Evolutionary conservation across 2,797 vertebrate species (phyloP).

Genomic region (Cephalopachus bancanus): DNA sequence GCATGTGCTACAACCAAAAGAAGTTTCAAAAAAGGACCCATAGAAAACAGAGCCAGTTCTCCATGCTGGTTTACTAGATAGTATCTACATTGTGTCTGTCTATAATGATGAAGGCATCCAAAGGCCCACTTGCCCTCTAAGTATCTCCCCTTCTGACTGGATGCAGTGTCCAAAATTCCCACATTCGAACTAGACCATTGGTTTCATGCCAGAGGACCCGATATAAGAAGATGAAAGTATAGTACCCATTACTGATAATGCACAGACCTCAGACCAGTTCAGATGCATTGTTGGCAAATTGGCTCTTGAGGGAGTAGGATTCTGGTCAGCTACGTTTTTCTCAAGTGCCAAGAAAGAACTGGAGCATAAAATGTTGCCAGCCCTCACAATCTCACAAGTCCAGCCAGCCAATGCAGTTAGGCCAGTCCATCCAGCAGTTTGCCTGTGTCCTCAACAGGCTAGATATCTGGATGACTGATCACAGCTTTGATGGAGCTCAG

Average conservation of each 20-base stretch:
- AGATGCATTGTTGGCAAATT: neutral
- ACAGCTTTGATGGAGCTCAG: neutral
- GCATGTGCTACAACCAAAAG: neutral
- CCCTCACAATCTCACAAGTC: neutral
- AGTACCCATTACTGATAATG: neutral
- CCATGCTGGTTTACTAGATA: rapidly evolving
- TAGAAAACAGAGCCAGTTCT: neutral
- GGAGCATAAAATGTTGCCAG: neutral
- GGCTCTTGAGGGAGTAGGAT: neutral
- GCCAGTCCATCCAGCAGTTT: neutral
- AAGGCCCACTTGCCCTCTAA: neutral
- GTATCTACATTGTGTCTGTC: too few species aligned
- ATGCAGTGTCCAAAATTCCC: neutral
- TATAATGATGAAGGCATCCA: neutral
- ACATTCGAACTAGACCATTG: neutral
- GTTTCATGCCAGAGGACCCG: neutral
- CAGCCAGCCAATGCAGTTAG: neutral
- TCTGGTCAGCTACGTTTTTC: neutral
- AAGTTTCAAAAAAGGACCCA: neutral
- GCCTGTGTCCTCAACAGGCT: neutral
- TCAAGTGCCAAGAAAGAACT: neutral
- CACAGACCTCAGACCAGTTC: neutral
- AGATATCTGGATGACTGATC: neutral
- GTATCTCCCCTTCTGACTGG: neutral
- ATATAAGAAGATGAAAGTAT: neutral